Percentiles rank a stretch among this genome's conserved stretches.
Evolutionary conservation across 2,113 vertebrate genomes (phyloP).

Genomic region (Upupa epops): DNA sequence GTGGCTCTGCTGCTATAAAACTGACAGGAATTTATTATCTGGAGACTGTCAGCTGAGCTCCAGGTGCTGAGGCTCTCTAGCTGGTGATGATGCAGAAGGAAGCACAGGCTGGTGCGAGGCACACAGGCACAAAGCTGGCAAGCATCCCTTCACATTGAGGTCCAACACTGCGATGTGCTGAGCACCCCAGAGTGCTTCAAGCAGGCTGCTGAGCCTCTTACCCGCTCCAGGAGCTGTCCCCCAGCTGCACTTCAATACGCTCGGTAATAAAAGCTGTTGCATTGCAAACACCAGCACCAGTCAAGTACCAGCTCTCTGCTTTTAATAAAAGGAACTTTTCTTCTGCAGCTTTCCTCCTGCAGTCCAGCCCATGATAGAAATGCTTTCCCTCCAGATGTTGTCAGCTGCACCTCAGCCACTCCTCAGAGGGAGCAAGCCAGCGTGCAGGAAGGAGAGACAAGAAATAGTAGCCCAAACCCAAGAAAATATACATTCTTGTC

Average conservation of each 20-base stretch:
- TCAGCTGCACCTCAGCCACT: not conserved
- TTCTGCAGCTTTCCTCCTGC: not conserved
- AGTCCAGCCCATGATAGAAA: not conserved
- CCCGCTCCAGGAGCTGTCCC: not conserved
- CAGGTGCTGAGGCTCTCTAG: conserved; percentile 40
- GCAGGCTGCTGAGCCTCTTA: not conserved
- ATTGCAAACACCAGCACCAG: not conserved
- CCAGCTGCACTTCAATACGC: not conserved
- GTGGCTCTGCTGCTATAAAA: conserved; percentile 54
- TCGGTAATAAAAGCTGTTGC: not conserved
- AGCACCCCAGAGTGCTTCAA: not conserved
- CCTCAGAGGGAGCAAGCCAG: not conserved
- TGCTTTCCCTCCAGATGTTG: not conserved
- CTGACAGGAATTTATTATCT: conserved; percentile 44
- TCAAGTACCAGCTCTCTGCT: not conserved
- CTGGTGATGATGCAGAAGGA: not conserved
- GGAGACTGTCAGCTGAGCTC: conserved; percentile 43
- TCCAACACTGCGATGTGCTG: not conserved
- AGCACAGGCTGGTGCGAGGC: not conserved
- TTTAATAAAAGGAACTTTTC: conserved; percentile 1
- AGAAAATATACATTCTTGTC: not conserved
- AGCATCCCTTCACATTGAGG: not conserved
- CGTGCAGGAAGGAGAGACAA: not conserved
- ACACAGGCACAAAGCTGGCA: not conserved
- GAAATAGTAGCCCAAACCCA: not conserved